A percentile compares a stretch with the other conserved stretches of the same genome.
phyloP scores from a whole-genome alignment of 2,797 vertebrate genomes.

The Falco novaeseelandiae region DNA sequence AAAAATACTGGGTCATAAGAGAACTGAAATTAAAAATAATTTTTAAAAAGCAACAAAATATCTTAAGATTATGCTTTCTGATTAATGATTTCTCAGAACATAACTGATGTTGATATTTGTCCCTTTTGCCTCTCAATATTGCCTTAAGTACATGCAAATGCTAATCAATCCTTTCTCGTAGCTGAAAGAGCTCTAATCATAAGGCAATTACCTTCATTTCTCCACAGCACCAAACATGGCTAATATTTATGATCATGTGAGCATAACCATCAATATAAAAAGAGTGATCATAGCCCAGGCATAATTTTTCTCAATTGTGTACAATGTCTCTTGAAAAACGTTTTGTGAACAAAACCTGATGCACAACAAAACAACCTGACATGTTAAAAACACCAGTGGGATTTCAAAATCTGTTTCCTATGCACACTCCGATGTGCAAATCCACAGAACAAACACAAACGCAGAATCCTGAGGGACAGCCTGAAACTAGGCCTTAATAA shows the following conservation, averaged over 20 bases:
- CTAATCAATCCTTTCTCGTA: slow-evolving; percentile 79
- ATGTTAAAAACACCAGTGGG: slow-evolving; percentile 75
- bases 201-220: slow-evolving; percentile 85
- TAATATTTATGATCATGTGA: slow-evolving; percentile 85
- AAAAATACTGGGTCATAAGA: neutral
- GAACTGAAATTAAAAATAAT: slow-evolving; percentile 13
- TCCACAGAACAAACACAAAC: slow-evolving; percentile 78
- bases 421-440: slow-evolving; percentile 83
- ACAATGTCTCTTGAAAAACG: slow-evolving; percentile 69
- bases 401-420: slow-evolving; percentile 74
- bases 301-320: slow-evolving; percentile 76
- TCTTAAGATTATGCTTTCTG: slow-evolving; percentile 56
- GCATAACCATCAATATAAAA: slow-evolving; percentile 81
- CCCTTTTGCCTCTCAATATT: slow-evolving; percentile 72
- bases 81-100: slow-evolving; percentile 68
- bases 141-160: slow-evolving; percentile 80
- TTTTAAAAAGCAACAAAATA: neutral
- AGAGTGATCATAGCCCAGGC: slow-evolving; percentile 77
- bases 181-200: slow-evolving; percentile 83
- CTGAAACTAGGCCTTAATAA: slow-evolving; percentile 87
- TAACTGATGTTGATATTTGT: slow-evolving; percentile 74
- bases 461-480: slow-evolving; percentile 81
- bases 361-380: slow-evolving; percentile 72
- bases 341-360: slow-evolving; percentile 74
- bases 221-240: slow-evolving; percentile 81